Evolutionary conservation across 2,113 vertebrate species (phyloP).

Genomic region (Pituophis catenifer): DNA sequence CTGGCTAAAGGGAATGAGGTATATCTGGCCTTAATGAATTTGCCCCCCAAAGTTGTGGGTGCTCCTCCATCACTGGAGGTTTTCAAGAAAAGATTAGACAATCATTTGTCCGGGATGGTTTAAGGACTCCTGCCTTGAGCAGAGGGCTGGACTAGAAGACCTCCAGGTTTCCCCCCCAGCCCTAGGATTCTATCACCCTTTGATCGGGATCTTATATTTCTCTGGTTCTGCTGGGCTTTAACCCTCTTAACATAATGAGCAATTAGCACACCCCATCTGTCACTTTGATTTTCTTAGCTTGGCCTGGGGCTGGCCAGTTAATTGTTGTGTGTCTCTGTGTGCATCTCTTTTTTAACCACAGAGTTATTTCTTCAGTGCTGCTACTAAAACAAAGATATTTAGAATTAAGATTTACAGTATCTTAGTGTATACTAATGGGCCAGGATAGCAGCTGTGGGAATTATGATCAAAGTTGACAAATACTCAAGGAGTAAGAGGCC

Average conservation of each 20-base stretch:
- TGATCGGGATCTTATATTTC: background rate
- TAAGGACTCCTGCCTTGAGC: too few relatives aligned
- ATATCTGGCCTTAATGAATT: too few relatives aligned
- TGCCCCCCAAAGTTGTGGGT: too few relatives aligned
- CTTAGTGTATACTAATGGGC: background rate
- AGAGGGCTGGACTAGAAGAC: too few relatives aligned
- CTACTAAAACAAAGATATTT: background rate
- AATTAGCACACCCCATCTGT: background rate
- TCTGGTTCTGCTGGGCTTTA: background rate
- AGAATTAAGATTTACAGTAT: background rate
- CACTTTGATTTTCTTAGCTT: background rate
- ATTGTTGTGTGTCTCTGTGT: background rate
- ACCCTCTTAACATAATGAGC: background rate
- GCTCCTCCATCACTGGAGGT: too few relatives aligned
- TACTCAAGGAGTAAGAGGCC: background rate
- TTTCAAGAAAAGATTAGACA: too few relatives aligned
- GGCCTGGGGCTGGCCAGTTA: background rate
- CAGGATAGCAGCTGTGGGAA: background rate
- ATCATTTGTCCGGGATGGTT: too few relatives aligned
- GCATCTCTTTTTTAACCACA: too few relatives aligned
- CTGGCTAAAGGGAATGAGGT: too few relatives aligned
- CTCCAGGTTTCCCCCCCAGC: background rate
- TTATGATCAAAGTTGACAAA: background rate
- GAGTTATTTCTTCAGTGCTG: too few relatives aligned
- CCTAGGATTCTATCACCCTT: background rate